Conservation (phyloP, 2,888 invertebrate species). For the Eumacrocentrus americanus region DNA sequence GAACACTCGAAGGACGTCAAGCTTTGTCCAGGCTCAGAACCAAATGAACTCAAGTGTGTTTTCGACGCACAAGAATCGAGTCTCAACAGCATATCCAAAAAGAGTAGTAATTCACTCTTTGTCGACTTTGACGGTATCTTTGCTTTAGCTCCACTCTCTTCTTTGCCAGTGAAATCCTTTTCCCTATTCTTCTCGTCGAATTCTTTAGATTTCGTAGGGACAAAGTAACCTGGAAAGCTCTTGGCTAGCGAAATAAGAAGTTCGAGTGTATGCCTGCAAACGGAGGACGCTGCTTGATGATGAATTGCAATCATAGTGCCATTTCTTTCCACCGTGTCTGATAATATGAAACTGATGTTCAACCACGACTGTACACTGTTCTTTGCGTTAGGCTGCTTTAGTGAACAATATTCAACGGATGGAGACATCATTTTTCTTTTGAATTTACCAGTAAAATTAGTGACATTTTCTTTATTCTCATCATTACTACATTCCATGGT, state of each 20-base stretch:
- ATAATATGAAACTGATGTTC: constrained; percentile 80
- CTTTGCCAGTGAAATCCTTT: constrained; percentile 45
- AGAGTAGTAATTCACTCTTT: constrained; percentile 65
- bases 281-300: constrained; percentile 80
- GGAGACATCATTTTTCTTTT: constrained; percentile 52
- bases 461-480: constrained; percentile 55
- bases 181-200: constrained; percentile 59
- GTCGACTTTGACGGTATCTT: constrained; percentile 51
- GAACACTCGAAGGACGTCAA: constrained; percentile 68
- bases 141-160: constrained; percentile 52
- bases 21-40: constrained; percentile 58
- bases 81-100: constrained; percentile 79
- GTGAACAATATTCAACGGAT: constrained; percentile 51
- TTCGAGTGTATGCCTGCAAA: constrained; percentile 76
- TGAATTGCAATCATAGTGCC: constrained; percentile 70
- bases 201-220: constrained; percentile 71
- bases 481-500: constrained; percentile 72
- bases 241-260: constrained; percentile 81
- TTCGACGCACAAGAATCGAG: constrained; percentile 72
- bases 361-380: constrained; percentile 68
- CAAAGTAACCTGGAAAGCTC: constrained; percentile 78
- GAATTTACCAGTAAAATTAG: constrained; percentile 60
- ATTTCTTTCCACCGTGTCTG: constrained; percentile 64
- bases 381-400: constrained; percentile 52
- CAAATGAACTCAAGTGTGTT: constrained; percentile 61